These are phyloP conservation scores for Antedon mediterranea DNA, from an alignment of 53 echinoderm and acorn worm species.

Conservation along the genomic window DNA sequence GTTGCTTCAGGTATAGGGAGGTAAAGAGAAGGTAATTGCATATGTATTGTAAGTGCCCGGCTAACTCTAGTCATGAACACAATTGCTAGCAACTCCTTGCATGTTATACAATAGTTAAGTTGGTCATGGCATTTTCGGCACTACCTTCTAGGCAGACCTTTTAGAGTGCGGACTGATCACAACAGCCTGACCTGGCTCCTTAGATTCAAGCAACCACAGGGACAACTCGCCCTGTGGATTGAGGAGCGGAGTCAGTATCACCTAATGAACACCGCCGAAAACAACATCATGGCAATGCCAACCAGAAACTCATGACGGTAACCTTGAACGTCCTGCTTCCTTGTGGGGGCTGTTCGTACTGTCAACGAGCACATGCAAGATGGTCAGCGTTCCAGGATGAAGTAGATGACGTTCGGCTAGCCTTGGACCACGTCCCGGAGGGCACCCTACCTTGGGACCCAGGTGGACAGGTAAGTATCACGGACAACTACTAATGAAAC, in stretches of 20 bases:
- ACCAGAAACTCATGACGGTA: not conserved
- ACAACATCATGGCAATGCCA: conserved; percentile 27
- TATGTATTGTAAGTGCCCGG: too few relatives aligned
- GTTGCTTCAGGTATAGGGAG: too few relatives aligned
- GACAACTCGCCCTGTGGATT: conserved; percentile 38
- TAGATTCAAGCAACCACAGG: conserved; percentile 21
- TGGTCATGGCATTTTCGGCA: not conserved
- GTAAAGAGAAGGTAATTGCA: too few relatives aligned
- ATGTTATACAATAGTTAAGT: too few relatives aligned
- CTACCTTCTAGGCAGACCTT: too few relatives aligned
- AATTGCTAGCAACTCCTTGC: not conserved
- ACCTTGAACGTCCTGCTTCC: too few relatives aligned
- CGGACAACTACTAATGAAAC: too few relatives aligned
- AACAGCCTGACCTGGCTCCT: conserved; percentile 26
- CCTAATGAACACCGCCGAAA: conserved; percentile 33
- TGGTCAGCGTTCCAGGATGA: conserved; percentile 1
- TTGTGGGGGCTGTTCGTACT: not conserved
- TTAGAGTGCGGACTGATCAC: too few relatives aligned
- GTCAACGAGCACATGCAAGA: not conserved
- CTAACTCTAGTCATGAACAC: too few relatives aligned
- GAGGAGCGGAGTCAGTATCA: conserved; percentile 45
- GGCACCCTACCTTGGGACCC: too few relatives aligned
- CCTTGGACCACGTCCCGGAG: too few relatives aligned
- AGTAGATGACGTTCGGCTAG: conserved; percentile 15
- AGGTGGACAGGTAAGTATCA: too few relatives aligned